These are phyloP conservation scores for Drosophila funebris DNA, from an alignment of 1,140 invertebrate genomes.

Conservation along the genomic window DNA sequence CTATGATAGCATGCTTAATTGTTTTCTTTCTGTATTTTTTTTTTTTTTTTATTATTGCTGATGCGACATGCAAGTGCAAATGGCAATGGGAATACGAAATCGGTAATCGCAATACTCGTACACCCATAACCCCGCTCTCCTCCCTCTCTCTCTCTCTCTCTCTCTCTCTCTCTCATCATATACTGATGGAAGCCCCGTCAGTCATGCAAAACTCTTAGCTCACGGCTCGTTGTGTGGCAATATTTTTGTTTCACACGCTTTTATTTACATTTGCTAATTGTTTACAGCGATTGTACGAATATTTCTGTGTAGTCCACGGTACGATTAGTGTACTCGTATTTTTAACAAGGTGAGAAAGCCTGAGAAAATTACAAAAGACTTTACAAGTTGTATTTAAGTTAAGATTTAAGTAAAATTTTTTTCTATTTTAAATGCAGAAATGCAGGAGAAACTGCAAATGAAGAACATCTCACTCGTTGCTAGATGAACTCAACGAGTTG, in stretches of 20 bases:
- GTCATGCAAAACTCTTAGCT: conserved; percentile 50
- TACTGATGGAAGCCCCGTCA: no score
- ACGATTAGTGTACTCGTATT: conserved; percentile 10
- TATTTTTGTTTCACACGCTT: conserved; percentile 67
- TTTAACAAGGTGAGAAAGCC: background rate
- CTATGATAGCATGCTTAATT: background rate
- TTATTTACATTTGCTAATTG: conserved; percentile 73
- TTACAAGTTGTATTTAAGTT: background rate
- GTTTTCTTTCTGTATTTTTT: background rate
- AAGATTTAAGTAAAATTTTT: background rate
- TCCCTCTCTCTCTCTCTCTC: background rate
- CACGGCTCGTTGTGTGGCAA: conserved; percentile 19
- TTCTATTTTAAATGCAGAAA: background rate
- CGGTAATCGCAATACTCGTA: conserved; percentile 28
- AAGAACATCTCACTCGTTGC: background rate
- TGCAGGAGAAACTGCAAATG: no score
- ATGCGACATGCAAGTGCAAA: conserved; percentile 53
- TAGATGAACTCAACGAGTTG: background rate
- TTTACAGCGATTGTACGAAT: conserved; percentile 50
- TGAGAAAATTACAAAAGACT: background rate
- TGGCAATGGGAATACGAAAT: conserved; percentile 48
- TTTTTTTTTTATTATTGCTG: conserved; percentile 2
- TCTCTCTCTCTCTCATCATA: background rate
- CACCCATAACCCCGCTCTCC: background rate
- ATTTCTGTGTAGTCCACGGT: conserved; percentile 31